Percentiles rank a stretch among this genome's conserved stretches.
These are phyloP conservation scores for Tetrax tetrax DNA, from an alignment of 2,113 vertebrate genomes.

Conservation along the genomic window DNA sequence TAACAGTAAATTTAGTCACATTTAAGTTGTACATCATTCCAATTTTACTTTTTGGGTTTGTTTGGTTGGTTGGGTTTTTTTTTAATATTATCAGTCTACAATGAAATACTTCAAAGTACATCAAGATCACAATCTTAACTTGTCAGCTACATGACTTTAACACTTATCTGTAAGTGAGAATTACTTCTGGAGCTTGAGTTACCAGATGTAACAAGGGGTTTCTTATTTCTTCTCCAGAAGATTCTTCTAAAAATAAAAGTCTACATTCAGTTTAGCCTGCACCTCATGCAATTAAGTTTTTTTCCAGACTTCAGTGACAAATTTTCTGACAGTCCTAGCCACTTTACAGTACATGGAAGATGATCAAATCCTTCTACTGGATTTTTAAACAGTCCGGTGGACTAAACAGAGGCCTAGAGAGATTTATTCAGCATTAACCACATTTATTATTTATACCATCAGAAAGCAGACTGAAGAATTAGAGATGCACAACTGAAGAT, in stretches of 20 bases:
- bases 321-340: not conserved
- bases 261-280: not conserved
- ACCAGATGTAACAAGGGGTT: not conserved
- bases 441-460: not conserved
- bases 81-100: not conserved
- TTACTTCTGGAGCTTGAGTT: not conserved
- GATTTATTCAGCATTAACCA: not conserved
- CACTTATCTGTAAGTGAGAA: not conserved
- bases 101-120: not conserved
- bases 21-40: rapidly evolving
- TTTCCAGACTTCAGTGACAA: not conserved
- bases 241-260: not conserved
- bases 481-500: not conserved
- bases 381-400: not conserved
- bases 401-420: not conserved
- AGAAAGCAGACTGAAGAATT: not conserved
- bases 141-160: not conserved
- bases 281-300: not conserved
- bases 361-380: not conserved
- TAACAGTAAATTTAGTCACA: not conserved
- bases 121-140: not conserved
- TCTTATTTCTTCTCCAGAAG: not conserved
- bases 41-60: rapidly evolving
- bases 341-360: not conserved
- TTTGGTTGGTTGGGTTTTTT: too few relatives aligned